phyloP scores from a whole-genome alignment of 1,140 invertebrate species.

The Steinernema feltiae region DNA sequence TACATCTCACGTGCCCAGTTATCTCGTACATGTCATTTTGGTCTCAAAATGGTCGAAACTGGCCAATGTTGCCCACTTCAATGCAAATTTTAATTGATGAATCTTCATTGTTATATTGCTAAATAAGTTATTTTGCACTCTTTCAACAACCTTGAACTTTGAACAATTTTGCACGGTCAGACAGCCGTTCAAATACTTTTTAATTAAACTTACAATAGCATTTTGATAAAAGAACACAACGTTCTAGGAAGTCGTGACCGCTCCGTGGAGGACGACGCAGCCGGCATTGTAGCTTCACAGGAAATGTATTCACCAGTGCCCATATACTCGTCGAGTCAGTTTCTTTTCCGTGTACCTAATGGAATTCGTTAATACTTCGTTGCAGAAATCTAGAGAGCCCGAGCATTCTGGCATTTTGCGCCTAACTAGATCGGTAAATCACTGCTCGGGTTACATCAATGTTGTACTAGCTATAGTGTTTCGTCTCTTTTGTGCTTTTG shows the following conservation, averaged over 20 bases:
- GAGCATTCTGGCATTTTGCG: not conserved
- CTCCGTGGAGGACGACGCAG: not conserved
- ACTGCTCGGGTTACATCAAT: not conserved
- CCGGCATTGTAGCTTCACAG: not conserved
- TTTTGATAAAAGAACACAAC: no score
- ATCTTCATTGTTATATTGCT: not conserved
- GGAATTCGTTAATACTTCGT: not conserved
- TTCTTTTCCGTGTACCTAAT: not conserved
- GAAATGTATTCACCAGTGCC: slow-evolving; percentile 6
- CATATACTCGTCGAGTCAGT: not conserved
- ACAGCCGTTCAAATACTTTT: no score
- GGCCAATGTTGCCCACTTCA: not conserved
- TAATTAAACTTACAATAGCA: no score
- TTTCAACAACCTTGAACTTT: not conserved
- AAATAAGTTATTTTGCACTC: not conserved
- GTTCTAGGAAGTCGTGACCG: not conserved
- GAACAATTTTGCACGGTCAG: no score
- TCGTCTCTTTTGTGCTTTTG: not conserved
- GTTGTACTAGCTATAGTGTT: not conserved
- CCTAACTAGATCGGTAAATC: not conserved
- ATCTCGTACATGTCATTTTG: not conserved
- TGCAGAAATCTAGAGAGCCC: not conserved
- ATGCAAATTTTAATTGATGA: not conserved
- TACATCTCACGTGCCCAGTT: not conserved
- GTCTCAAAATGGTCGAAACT: not conserved